Base-by-base conservation (phyloP, 2,888 invertebrate genomes). In the Abrostola triplasia region DNA sequence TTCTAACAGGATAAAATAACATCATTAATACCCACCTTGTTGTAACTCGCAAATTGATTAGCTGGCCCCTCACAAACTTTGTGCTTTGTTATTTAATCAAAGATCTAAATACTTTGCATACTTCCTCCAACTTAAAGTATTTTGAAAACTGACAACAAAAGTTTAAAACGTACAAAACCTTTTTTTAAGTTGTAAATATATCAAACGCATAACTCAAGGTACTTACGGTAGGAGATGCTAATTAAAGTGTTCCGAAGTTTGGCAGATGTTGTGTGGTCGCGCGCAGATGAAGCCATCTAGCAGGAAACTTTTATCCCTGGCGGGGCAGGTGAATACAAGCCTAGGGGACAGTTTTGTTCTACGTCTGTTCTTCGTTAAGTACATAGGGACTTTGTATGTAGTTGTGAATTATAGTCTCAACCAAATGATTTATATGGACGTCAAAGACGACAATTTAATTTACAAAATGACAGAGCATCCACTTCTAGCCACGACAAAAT, bases 171-270 rank as follows among this genome's bases (percentile, higher is more conserved):
- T 52, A 77, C 42, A 66, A 71, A 55, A 57, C 12, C 38, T 55
- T 40, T 51, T 56, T 47, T 36, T 11, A 62, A 67, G 38, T 73
- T 51, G 47, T 72, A 61, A 67, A 65, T 48, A 75, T 76, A 71
- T 58, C 57, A 60, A 65, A 71, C 57, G 47, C 64, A 76, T 54
- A 60, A 59, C 58, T 71, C 50, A 57, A 36, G 49, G 35, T 57
- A 59, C 50, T 58, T 47, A 57, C 54, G 35, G 63, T 70, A 78
- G 76, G 80, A 84, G 84, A 85, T 86, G 85, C 88, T 90, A 91
- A 91, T 91, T 91, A 90, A 90, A 90, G 84, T 89, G 87, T 86
- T 82, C 67, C 68, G 63, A 89, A 90, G 87, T 90, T 89, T 63
- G 84, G 81, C 82, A 85, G 85, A 84, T 83, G 83, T 84, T 76